Base-by-base conservation (phyloP, 2,888 invertebrate species). In the Cheilosia pagana region DNA sequence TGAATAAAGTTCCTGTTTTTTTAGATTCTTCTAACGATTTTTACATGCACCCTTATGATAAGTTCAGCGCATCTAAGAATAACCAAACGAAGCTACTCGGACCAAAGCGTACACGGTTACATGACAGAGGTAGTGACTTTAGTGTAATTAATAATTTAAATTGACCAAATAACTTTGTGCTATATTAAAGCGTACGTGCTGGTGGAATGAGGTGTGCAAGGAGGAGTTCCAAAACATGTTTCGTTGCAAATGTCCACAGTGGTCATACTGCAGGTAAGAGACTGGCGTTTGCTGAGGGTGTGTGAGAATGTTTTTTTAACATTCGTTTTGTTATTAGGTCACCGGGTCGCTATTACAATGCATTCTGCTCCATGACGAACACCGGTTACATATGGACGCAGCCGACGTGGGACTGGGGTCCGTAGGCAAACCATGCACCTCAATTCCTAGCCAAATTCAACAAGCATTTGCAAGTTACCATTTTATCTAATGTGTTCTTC, bases 121-220 rank as follows among this genome's bases (percentile, higher is more conserved):
- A 93, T 96, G 89, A 96, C 96, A 14, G 96, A 97, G 95, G 97
- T 96, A 93, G 12, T 35, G 12, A 35, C 12, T 16, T 43, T 43
- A 48, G 53, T 25, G 35, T 50, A 39, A 57, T 78, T 50, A 55
- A 50, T 45, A 55, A 63, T 41, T 52, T 41, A 53, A 48, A 1
- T 71, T 74, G 35, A 76, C 28, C 52, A 50, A 53, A 50, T 35
- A 60, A 53, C 39, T 75, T 86, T 71, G 52, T 72, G 48, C 63
- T 82, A 92, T 93, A 62, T 91, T 75, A 35, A 31, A 97, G 97
- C 94, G 97, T 90, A 97, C 96, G 63, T 97, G 97, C 91, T 97
- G 97, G 96, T 97, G 97, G 96, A 97, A 97, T 91, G 97, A 98
- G 93, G 95, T 97, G 19, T 98, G 97, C 93, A 97, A 98, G 90